Percentiles rank a stretch among this genome's conserved stretches.
Evolutionary conservation across 2,888 invertebrate species (phyloP).

Genomic region (Linhomoeus sp.): DNA sequence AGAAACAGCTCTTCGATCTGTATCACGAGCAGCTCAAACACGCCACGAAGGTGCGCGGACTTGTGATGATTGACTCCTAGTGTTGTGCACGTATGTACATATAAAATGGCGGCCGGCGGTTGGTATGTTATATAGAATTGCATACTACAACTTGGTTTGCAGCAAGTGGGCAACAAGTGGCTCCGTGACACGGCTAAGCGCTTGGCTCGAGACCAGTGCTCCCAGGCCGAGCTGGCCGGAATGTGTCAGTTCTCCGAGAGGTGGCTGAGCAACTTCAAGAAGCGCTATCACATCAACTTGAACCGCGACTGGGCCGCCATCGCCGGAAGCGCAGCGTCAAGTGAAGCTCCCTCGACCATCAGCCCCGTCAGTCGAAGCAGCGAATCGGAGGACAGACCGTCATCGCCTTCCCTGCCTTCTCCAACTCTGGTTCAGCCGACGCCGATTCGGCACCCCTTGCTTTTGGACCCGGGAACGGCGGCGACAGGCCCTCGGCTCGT

Average conservation of each 20-base stretch:
- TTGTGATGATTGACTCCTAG: not conserved
- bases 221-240: conserved; percentile 5
- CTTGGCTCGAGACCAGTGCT: conserved; percentile 11
- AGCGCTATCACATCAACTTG: conserved; percentile 8
- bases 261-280: conserved; percentile 19
- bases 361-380: not conserved
- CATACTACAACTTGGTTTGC: no score
- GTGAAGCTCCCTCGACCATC: not conserved
- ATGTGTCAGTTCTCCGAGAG: conserved; percentile 17
- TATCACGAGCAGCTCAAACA: conserved; percentile 5
- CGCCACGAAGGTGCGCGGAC: not conserved
- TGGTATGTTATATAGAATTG: no score
- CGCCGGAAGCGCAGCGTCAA: not conserved
- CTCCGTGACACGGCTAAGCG: conserved; percentile 14
- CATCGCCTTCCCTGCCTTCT: no score
- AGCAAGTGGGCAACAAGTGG: conserved; percentile 13
- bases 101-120: no score
- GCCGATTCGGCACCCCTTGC: no score
- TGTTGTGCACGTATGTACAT: conserved; percentile 4
- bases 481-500: no score
- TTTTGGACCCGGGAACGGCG: no score
- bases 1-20: conserved; percentile 12
- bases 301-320: conserved; percentile 4
- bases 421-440: no score
- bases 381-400: no score